phyloP scores from a whole-genome alignment of 37 sponge, comb jelly and placozoan genomes.

The Agelas oroides region DNA sequence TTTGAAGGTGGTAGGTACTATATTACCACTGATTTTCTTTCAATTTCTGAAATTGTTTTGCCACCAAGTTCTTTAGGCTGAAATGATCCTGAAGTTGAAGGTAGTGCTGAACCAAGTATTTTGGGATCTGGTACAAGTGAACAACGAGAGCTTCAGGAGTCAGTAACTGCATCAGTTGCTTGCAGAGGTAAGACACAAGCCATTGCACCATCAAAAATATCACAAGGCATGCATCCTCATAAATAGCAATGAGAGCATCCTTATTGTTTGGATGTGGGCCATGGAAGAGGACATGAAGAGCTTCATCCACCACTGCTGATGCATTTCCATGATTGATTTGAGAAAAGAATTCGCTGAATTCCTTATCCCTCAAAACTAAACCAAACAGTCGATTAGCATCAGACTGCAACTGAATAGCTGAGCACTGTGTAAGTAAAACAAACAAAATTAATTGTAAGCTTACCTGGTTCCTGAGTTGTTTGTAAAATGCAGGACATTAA shows the following conservation, averaged over 20 bases:
- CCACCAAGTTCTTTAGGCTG: conserved; percentile 54
- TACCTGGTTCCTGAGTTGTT: too few species aligned
- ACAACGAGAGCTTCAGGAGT: conserved; percentile 53
- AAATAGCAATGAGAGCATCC: too few species aligned
- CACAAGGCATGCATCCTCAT: neutral
- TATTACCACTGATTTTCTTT: too few species aligned
- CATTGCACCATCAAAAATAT: conserved; percentile 28
- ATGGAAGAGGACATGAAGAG: too few species aligned
- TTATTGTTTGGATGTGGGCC: too few species aligned
- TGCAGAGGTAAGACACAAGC: conserved; percentile 36
- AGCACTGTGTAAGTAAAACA: neutral
- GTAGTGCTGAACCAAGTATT: conserved; percentile 45
- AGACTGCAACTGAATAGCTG: neutral
- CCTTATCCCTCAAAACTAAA: neutral
- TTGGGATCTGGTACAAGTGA: conserved; percentile 23
- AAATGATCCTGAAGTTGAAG: conserved; percentile 73
- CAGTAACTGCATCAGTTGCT: conserved; percentile 56
- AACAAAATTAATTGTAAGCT: too few species aligned
- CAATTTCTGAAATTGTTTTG: neutral
- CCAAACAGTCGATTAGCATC: conserved; percentile 20
- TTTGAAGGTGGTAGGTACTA: too few species aligned
- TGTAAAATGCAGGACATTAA: neutral
- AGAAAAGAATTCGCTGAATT: neutral
- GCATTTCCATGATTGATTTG: too few species aligned
- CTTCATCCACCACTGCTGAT: too few species aligned